Conservation (phyloP, 30 jellyfish, hydroid and myxozoan genomes). For the Catostylus mosaicus region DNA sequence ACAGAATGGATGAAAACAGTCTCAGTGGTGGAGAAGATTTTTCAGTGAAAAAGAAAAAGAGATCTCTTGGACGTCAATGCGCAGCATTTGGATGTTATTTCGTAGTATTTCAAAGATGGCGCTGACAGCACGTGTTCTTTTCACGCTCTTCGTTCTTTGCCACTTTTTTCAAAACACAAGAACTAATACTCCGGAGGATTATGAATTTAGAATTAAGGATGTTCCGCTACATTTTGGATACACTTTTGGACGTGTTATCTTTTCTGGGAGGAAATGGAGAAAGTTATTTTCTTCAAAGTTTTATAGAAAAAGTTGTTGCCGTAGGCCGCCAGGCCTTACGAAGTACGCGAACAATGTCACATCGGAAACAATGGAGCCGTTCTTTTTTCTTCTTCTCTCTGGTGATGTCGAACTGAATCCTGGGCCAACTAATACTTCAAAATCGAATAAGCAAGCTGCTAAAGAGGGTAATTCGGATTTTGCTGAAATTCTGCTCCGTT, state of each 20-base stretch:
- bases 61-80: too few species aligned
- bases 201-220: not conserved
- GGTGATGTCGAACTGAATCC: slow-evolving; percentile 14
- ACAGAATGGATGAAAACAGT: too few species aligned
- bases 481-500: slow-evolving; percentile 1
- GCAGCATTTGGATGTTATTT: too few species aligned
- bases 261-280: not conserved
- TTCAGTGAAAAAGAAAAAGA: too few species aligned
- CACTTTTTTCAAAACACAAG: not conserved
- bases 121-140: slow-evolving; percentile 16
- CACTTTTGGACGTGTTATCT: not conserved
- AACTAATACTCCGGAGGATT: not conserved
- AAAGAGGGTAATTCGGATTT: not conserved
- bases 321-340: not conserved
- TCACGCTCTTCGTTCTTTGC: slow-evolving; percentile 1
- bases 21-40: too few species aligned
- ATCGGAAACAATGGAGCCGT: not conserved
- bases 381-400: slow-evolving; percentile 1
- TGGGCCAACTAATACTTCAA: not conserved
- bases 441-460: not conserved
- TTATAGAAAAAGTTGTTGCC: not conserved
- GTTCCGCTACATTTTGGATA: not conserved
- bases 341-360: not conserved
- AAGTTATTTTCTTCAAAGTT: not conserved
- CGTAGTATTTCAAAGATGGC: too few species aligned